Conservation (phyloP, 2,797 vertebrate genomes). For the Paratrypauchen microcephalus region DNA sequence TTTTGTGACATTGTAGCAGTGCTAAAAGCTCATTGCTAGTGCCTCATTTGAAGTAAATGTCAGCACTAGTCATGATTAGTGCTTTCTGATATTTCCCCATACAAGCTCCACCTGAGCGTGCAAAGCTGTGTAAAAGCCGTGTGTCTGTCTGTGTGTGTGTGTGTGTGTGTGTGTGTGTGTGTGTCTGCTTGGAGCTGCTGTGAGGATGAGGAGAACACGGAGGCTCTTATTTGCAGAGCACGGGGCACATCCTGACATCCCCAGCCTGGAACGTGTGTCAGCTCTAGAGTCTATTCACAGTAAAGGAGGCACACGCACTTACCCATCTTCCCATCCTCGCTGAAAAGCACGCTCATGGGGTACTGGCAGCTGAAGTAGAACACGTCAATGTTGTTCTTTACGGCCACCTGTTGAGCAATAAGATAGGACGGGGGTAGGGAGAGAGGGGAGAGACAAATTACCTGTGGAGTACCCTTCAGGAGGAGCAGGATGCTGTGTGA, state of each 20-base stretch:
- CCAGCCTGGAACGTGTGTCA: slow-evolving; percentile 32
- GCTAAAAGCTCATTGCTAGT: too few species aligned
- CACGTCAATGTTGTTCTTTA: slow-evolving; percentile 98
- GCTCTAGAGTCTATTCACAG: slow-evolving; percentile 16
- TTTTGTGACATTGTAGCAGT: too few species aligned
- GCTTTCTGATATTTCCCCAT: not conserved
- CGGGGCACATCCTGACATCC: not conserved
- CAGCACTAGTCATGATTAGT: not conserved
- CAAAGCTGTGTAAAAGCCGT: too few species aligned
- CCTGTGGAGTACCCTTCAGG: slow-evolving; percentile 51
- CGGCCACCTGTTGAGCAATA: slow-evolving; percentile 83
- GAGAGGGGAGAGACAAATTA: slow-evolving; percentile 45
- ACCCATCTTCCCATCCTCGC: slow-evolving; percentile 99
- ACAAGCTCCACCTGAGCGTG: not conserved
- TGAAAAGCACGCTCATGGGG: slow-evolving; percentile 93
- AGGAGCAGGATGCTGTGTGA: slow-evolving; percentile 8
- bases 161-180: not conserved
- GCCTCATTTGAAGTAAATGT: too few species aligned
- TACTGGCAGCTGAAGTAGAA: slow-evolving; percentile 99
- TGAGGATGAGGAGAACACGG: not conserved
- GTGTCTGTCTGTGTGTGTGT: not conserved
- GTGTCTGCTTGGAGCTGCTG: not conserved
- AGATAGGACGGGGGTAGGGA: slow-evolving; percentile 10
- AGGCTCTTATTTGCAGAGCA: not conserved
- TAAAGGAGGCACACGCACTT: slow-evolving; percentile 64